Evolutionary conservation across 2,888 invertebrate genomes (phyloP).

Genomic region (Drosophila greeni): DNA sequence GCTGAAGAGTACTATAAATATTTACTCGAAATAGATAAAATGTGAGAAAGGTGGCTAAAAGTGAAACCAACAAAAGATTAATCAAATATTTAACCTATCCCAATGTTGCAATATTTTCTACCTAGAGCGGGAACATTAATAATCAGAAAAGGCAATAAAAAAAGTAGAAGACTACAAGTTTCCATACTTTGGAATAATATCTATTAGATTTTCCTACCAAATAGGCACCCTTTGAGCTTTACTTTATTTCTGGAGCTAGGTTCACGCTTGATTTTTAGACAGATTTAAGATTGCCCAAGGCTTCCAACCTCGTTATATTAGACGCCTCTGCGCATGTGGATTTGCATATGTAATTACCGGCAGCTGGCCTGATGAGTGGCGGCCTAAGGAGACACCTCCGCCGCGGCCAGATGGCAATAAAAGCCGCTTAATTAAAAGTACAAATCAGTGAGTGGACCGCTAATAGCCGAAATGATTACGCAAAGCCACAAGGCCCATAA

Average conservation of each 20-base stretch:
- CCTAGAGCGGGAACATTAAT: not conserved
- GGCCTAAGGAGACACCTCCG: conserved; percentile 25
- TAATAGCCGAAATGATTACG: conserved; percentile 59
- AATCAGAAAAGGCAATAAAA: not conserved
- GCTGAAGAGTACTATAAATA: conserved; percentile 7
- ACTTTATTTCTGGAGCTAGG: not conserved
- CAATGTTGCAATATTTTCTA: conserved; percentile 46
- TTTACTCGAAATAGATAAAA: conserved; percentile 16
- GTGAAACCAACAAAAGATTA: conserved; percentile 1
- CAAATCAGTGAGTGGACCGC: conserved; percentile 53
- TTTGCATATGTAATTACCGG: conserved; percentile 57
- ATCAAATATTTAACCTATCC: conserved; percentile 14
- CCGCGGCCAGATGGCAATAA: conserved; percentile 30
- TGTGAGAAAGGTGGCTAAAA: conserved; percentile 31
- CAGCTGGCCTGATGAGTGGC: conserved; percentile 27
- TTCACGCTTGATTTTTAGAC: conserved; percentile 4
- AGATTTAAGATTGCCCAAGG: conserved; percentile 26
- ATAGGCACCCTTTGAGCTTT: not conserved
- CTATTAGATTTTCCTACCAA: not conserved
- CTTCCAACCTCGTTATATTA: conserved; percentile 23
- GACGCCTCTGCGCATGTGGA: conserved; percentile 29
- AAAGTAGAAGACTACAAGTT: not conserved
- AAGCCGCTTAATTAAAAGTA: conserved; percentile 67
- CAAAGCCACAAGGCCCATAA: conserved; percentile 52
- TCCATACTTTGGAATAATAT: not conserved